phyloP scores from a whole-genome alignment of 2,888 invertebrate genomes.

The Thymelicus lineola region DNA sequence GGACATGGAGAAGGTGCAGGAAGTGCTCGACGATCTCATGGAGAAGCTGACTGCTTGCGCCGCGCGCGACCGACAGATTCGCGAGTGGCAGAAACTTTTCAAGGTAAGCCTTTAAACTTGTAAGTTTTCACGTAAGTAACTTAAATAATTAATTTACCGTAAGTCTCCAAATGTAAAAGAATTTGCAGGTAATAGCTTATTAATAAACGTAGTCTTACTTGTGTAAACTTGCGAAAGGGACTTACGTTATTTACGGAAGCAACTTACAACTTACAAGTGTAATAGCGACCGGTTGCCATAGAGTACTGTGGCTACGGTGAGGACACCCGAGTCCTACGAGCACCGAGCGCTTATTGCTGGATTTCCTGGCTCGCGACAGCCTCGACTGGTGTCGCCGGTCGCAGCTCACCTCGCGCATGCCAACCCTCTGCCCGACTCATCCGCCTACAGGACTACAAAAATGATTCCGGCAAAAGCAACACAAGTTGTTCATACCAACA shows the following conservation, averaged over 20 bases:
- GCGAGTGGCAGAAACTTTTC: slow-evolving; percentile 93
- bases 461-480: no score
- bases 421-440: background rate
- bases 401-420: slow-evolving; percentile 18
- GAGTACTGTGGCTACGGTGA: background rate
- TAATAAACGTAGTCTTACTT: no score
- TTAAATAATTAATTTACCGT: no score
- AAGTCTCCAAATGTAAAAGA: no score
- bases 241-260: no score
- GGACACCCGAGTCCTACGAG: slow-evolving; percentile 18
- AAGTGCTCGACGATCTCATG: slow-evolving; percentile 86
- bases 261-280: no score
- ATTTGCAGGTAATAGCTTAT: no score
- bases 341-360: slow-evolving; percentile 3
- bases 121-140: no score
- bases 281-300: no score
- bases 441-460: background rate
- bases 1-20: slow-evolving; percentile 87
- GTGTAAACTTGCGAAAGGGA: no score
- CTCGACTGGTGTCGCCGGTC: background rate
- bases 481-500: background rate
- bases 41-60: slow-evolving; percentile 87
- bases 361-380: background rate
- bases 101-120: slow-evolving; percentile 79
- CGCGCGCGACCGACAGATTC: slow-evolving; percentile 89